Conservation (phyloP, 2,113 vertebrate species). For the Corydoras sp. region DNA sequence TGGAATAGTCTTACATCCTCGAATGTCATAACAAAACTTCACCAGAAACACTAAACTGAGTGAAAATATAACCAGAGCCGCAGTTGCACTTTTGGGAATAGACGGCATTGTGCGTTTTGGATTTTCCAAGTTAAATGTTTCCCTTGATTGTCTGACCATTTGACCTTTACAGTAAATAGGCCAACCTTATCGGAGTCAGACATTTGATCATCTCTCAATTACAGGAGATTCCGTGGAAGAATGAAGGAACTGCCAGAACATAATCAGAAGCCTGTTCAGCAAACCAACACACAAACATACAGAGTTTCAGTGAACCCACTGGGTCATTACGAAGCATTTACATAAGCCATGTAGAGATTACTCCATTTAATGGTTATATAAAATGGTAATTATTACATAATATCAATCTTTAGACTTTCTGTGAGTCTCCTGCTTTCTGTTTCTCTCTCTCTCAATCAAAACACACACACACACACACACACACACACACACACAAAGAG, state of each 20-base stretch:
- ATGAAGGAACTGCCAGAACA: neutral
- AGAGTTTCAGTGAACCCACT: neutral
- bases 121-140: constrained; percentile 3
- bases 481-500: constrained; percentile 19
- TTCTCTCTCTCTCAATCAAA: constrained; percentile 12
- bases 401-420: neutral
- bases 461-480: constrained; percentile 22
- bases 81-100: too few species aligned
- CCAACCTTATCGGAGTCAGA: neutral
- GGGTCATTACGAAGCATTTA: neutral
- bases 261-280: neutral
- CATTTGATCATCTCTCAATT: neutral
- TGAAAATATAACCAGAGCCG: neutral
- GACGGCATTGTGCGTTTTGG: neutral
- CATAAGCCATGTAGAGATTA: neutral
- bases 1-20: neutral
- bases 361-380: neutral
- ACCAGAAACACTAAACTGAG: neutral
- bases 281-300: constrained; percentile 4
- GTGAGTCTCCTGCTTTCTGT: neutral
- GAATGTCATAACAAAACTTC: neutral
- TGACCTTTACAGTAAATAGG: constrained; percentile 10
- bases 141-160: neutral
- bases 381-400: constrained; percentile 14
- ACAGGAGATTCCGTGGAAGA: constrained; percentile 4